Conservation (phyloP, 2,113 vertebrate genomes). For the Perca fluviatilis region DNA sequence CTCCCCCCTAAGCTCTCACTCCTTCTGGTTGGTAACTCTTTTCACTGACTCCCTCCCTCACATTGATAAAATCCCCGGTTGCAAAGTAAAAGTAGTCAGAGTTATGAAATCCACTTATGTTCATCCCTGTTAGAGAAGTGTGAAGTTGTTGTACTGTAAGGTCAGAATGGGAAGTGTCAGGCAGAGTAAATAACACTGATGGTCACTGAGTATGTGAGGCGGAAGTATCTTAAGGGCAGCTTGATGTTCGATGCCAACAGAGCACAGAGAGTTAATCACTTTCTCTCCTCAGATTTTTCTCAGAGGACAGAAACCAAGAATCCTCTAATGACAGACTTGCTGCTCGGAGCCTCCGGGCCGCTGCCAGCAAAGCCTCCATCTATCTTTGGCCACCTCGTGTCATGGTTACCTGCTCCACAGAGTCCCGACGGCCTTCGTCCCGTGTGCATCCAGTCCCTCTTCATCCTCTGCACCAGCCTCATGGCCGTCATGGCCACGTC, state of each 20-base stretch:
- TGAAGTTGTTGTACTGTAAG: too few relatives aligned
- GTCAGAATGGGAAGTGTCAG: background rate
- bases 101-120: background rate
- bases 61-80: background rate
- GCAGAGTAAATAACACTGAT: background rate
- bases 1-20: background rate
- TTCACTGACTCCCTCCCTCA: background rate
- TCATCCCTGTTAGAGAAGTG: background rate
- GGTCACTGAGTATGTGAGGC: background rate
- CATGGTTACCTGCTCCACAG: constrained; percentile 91
- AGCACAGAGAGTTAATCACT: constrained; percentile 27
- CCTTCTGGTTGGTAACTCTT: background rate
- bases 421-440: constrained; percentile 96
- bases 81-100: background rate
- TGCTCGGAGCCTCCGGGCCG: background rate
- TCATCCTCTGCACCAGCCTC: constrained; percentile 96
- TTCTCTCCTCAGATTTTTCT: background rate
- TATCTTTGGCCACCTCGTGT: background rate
- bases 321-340: background rate
- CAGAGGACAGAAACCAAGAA: background rate
- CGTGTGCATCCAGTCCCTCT: constrained; percentile 99
- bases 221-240: constrained; percentile 5
- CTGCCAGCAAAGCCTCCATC: background rate
- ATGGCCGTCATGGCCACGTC: constrained; percentile 98
- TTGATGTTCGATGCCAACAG: constrained; percentile 9